A percentile compares a stretch with the other conserved stretches of the same genome.
phyloP scores from a whole-genome alignment of 1,140 invertebrate species.

The Dolichoris vasculosae region DNA sequence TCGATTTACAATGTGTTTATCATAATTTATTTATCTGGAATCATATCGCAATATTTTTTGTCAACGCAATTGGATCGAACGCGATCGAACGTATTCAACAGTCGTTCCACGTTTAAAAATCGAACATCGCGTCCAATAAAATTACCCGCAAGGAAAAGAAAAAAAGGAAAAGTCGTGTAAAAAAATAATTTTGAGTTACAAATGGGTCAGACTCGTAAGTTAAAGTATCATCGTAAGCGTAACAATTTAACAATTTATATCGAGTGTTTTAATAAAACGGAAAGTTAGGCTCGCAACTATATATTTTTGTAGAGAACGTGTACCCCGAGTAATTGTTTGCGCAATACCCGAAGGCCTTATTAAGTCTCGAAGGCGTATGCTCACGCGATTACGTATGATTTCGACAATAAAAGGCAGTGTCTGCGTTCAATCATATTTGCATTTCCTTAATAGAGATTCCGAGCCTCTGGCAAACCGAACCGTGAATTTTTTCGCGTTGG shows the following conservation, averaged over 20 bases:
- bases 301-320: not conserved
- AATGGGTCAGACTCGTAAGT: not conserved
- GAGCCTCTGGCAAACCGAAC: not conserved
- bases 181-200: not conserved
- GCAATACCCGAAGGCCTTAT: constrained; percentile 11
- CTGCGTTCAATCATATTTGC: not conserved
- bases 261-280: not conserved
- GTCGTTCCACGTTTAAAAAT: not conserved
- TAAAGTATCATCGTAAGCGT: not conserved
- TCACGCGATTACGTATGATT: constrained; percentile 6
- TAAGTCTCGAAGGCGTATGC: constrained; percentile 1
- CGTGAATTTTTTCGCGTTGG: not conserved
- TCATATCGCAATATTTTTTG: not conserved
- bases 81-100: not conserved
- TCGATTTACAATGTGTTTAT: not conserved
- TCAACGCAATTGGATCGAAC: not conserved
- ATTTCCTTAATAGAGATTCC: constrained; percentile 36
- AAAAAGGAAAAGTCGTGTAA: not conserved
- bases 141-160: not conserved
- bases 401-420: constrained; percentile 4
- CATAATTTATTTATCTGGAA: not conserved
- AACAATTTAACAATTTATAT: not conserved
- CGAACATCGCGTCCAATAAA: not conserved
- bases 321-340: constrained; percentile 15
- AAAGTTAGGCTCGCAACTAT: not conserved